Percentiles rank a stretch among this genome's conserved stretches.
Conservation (phyloP, 2,797 vertebrate species). For the Streptopelia turtur region DNA sequence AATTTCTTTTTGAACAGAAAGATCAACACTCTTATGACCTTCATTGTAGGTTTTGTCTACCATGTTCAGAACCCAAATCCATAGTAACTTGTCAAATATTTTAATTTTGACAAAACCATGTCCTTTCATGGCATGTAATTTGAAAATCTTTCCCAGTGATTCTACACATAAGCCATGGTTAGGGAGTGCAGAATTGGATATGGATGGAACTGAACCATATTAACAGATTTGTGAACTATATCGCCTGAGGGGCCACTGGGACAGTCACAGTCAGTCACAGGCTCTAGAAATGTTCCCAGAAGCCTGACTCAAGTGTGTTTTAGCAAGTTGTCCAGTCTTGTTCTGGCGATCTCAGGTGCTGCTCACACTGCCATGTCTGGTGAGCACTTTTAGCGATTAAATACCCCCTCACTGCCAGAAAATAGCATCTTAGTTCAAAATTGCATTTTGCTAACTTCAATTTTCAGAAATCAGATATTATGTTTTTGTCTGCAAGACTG, state of each 20-base stretch:
- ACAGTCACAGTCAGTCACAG: not conserved
- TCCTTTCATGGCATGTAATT: not conserved
- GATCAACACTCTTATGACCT: not conserved
- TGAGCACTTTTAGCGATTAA: not conserved
- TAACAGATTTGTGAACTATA: not conserved
- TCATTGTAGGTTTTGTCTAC: too few relatives aligned
- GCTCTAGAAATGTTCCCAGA: not conserved
- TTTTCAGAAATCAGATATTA: not conserved
- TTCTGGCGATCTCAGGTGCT: not conserved
- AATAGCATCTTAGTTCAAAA: not conserved
- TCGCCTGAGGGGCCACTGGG: too few relatives aligned
- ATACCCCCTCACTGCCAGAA: not conserved
- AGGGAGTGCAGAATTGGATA: not conserved
- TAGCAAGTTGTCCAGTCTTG: not conserved
- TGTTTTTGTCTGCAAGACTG: not conserved
- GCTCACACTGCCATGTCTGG: not conserved
- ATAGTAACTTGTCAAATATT: not conserved
- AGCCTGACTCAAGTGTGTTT: not conserved
- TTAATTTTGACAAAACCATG: not conserved
- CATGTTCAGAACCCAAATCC: rapidly evolving
- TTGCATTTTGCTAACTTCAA: not conserved
- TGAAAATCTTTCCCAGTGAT: not conserved
- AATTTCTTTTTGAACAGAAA: not conserved
- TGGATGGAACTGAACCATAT: rapidly evolving
- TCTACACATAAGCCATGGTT: rapidly evolving